Conservation (phyloP, 1,140 invertebrate species). For the Trachymyrmex septentrionalis region DNA sequence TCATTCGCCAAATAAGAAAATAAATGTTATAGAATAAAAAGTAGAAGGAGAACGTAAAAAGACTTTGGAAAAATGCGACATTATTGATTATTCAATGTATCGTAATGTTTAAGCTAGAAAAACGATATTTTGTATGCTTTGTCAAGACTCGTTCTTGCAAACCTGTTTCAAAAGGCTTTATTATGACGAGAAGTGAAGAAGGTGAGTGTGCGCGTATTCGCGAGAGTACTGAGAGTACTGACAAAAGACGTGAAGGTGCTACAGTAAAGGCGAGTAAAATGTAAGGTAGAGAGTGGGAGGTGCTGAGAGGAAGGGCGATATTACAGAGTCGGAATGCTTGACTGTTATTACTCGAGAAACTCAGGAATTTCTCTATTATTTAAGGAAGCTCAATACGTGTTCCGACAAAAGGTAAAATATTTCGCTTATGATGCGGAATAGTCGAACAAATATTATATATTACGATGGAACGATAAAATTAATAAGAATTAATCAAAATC, state of each 20-base stretch:
- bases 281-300: conserved; percentile 12
- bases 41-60: not conserved
- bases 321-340: conserved; percentile 61
- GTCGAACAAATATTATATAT: conserved; percentile 5
- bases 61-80: not conserved
- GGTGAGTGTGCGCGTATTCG: conserved; percentile 21
- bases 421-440: conserved; percentile 22
- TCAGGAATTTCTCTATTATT: conserved; percentile 64
- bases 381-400: conserved; percentile 48
- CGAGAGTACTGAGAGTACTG: conserved; percentile 13
- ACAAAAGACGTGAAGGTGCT: conserved; percentile 53
- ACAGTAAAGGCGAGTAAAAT: conserved; percentile 55
- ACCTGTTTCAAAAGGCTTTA: conserved; percentile 52
- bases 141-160: conserved; percentile 33
- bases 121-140: conserved; percentile 52
- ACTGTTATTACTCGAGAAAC: conserved; percentile 60
- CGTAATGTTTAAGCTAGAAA: conserved; percentile 38
- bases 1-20: not conserved
- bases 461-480: not conserved
- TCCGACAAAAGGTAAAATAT: conserved; percentile 49
- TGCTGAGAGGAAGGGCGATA: conserved; percentile 48
- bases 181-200: conserved; percentile 19
- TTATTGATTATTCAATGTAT: conserved; percentile 53
- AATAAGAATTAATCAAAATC: not conserved
- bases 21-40: not conserved